phyloP scores from a whole-genome alignment of 2,113 vertebrate species.

The Sorex araneus region DNA sequence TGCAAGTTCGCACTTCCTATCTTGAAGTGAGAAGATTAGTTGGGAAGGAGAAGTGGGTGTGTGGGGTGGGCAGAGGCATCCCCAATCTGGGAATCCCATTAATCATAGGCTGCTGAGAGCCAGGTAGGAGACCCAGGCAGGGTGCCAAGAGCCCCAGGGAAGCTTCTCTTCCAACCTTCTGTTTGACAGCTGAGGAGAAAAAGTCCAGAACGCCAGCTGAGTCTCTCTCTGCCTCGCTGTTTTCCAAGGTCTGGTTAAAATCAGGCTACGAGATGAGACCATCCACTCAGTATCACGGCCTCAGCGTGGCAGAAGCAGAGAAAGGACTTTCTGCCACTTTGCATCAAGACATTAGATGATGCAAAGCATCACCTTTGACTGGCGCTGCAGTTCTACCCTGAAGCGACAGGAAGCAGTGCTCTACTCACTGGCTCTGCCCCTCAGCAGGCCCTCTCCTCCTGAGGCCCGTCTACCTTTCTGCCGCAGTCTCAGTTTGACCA shows the following conservation, averaged over 20 bases:
- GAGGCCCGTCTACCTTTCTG: background rate
- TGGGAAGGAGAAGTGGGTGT: constrained; percentile 70
- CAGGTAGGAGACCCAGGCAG: constrained; percentile 69
- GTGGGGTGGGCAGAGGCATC: constrained; percentile 80
- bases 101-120: constrained; percentile 78
- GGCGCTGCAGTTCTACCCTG: background rate
- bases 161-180: constrained; percentile 70
- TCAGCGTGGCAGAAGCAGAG: background rate
- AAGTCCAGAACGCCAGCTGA: background rate
- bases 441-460: background rate
- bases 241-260: constrained; percentile 62
- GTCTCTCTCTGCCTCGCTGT: constrained; percentile 20
- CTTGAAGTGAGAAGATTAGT: constrained; percentile 43
- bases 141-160: constrained; percentile 72
- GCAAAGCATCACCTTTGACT: background rate
- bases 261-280: constrained; percentile 5
- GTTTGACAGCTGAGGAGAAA: constrained; percentile 64
- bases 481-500: background rate
- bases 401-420: background rate
- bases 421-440: background rate
- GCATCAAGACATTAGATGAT: background rate
- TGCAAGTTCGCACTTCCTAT: background rate
- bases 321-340: background rate
- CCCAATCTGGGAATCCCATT: constrained; percentile 75
- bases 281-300: background rate